Conservation (phyloP, 2,797 vertebrate species). For the Parambassis ranga region DNA sequence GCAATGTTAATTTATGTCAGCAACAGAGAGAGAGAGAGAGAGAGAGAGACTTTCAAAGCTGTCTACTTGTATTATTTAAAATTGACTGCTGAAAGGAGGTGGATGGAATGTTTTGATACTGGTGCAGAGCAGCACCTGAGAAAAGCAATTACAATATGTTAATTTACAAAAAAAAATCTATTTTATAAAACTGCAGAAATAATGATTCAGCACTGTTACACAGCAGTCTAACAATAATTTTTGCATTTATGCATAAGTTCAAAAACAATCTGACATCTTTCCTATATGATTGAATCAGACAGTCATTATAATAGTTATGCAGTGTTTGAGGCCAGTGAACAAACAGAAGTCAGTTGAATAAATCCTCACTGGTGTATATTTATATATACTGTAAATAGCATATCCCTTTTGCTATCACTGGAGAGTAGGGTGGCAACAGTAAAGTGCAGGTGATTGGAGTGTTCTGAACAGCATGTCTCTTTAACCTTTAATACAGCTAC, state of each 20-base stretch:
- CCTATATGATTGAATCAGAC: no score
- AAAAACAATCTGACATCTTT: no score
- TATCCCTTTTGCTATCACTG: neutral
- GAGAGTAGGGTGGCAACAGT: slow-evolving; percentile 4
- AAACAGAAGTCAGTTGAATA: neutral
- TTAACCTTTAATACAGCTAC: neutral
- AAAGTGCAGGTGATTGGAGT: neutral
- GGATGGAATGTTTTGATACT: neutral
- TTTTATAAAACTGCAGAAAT: no score
- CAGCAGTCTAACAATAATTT: no score
- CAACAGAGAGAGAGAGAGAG: neutral
- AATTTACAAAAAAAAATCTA: no score
- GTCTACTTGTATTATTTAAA: slow-evolving; percentile 41
- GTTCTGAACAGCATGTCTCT: slow-evolving; percentile 18
- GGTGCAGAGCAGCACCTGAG: neutral
- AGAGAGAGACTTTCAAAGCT: no score
- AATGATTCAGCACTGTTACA: no score
- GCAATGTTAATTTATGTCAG: neutral
- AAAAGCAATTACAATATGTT: no score
- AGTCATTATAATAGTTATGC: no score
- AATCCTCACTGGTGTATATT: neutral
- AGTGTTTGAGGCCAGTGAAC: neutral
- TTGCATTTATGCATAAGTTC: no score
- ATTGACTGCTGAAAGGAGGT: slow-evolving; percentile 15
- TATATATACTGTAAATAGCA: no score